A percentile compares a stretch with the other conserved stretches of the same genome.
phyloP scores from a whole-genome alignment of 2,888 invertebrate species.

The Gymnocheta viridis region DNA sequence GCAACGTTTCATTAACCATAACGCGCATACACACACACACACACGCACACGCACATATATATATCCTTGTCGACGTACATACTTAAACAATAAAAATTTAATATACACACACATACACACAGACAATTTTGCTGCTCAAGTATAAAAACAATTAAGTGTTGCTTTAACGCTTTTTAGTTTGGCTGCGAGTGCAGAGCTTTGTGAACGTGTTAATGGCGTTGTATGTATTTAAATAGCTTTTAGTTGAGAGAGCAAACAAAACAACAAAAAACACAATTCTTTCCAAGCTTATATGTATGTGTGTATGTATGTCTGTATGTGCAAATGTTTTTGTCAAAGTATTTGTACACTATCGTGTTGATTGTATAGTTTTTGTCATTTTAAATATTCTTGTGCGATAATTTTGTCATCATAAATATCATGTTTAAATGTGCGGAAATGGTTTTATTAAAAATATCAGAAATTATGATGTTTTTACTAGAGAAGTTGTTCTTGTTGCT shows the following conservation, averaged over 20 bases:
- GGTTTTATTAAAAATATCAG: constrained; percentile 45
- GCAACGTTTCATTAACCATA: constrained; percentile 5
- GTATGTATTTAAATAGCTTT: constrained; percentile 24
- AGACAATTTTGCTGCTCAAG: background rate
- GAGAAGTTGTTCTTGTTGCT: constrained; percentile 17
- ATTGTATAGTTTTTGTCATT: constrained; percentile 12
- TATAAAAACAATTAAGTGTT: constrained; percentile 39
- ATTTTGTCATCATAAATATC: constrained; percentile 60
- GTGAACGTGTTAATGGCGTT: constrained; percentile 28
- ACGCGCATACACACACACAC: background rate
- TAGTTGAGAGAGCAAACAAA: background rate
- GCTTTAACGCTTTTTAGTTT: constrained; percentile 49
- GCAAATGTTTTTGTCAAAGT: background rate
- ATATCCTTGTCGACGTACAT: background rate
- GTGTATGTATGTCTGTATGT: background rate
- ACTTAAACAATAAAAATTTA: background rate
- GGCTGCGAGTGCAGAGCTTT: background rate
- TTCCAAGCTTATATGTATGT: background rate
- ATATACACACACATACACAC: background rate
- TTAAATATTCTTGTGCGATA: constrained; percentile 11
- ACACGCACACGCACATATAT: background rate
- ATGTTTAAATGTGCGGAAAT: constrained; percentile 59
- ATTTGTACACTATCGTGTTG: background rate
- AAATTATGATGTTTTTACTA: constrained; percentile 50
- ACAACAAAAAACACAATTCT: background rate